Evolutionary conservation across 2,113 vertebrate genomes (phyloP).

Genomic region (Sceloporus tristichus): DNA sequence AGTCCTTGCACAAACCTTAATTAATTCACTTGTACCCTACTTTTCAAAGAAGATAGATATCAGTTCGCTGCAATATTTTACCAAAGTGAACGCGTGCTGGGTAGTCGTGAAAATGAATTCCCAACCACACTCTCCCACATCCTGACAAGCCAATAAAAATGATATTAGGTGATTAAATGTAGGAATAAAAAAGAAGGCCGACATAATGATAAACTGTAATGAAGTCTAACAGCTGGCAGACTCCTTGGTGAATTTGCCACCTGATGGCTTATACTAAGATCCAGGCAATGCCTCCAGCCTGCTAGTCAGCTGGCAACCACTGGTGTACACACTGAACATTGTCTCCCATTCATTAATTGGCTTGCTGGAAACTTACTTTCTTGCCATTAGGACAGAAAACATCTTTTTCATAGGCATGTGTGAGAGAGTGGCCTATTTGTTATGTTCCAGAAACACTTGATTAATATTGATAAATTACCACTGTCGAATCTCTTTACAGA

Average conservation of each 20-base stretch:
- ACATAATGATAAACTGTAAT: conserved; percentile 77
- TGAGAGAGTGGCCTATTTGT: conserved; percentile 12
- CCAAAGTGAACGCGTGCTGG: conserved; percentile 56
- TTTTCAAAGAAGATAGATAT: conserved; percentile 71
- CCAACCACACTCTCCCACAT: conserved; percentile 55
- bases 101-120: conserved; percentile 67
- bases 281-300: conserved; percentile 64
- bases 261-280: conserved; percentile 69
- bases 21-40: conserved; percentile 72
- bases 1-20: conserved; percentile 70
- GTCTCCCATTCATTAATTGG: conserved; percentile 64
- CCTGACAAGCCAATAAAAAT: conserved; percentile 78
- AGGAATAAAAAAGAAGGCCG: conserved; percentile 72
- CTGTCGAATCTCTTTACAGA: conserved; percentile 19
- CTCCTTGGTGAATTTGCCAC: conserved; percentile 76
- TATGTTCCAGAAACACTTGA: conserved; percentile 22
- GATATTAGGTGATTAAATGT: conserved; percentile 74
- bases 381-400: conserved; percentile 46
- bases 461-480: conserved; percentile 37
- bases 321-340: conserved; percentile 51
- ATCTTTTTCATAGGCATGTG: conserved; percentile 27
- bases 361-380: conserved; percentile 56
- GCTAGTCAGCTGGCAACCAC: conserved; percentile 49
- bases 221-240: conserved; percentile 71
- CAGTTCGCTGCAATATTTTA: conserved; percentile 76